Base-by-base conservation (phyloP, 2,888 invertebrate genomes). In the Aproaerema taeniolella region DNA sequence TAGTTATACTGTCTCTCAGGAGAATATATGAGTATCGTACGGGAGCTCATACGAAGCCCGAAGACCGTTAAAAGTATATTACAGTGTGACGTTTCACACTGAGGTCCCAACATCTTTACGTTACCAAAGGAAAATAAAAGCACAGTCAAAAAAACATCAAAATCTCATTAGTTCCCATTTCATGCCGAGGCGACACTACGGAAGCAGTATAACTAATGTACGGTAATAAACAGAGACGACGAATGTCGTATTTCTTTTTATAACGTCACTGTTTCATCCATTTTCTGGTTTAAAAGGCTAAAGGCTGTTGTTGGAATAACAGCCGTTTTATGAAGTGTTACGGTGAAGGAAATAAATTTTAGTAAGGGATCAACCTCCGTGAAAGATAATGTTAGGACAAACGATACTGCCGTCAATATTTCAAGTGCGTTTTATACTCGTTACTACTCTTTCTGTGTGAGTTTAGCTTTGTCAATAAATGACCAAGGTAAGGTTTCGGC, bases 131-230 rank as follows among this genome's bases (percentile, higher is more conserved):
- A 81, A 83, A 83, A 83, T 83, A 86, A 86, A 79, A 79, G 73
- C 73, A 77, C 81, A 83, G 86, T 86, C 85, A 86, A 86, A 86
- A 85, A 85, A 86, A 85, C 86, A 86, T 86, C 86, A 86, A 85
- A 86, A 85, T 79, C 85, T 86, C 86, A 86, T 86, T 86, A 86
- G 86, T 86, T 85, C 78, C 75, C 82, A 79, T 85, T 86, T 78
- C 83, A 81, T 79, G 76, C 77, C 80, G 77, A 72, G 76, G 76
- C 80, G 86, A 82, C 85, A 82, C 81, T 82, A 81, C 81, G 86
- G 85, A 85, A 78, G 76, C 83, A 70, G 80, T 86, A 86, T 86
- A 86, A 85, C 85, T 85, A 86, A 86, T 86, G 86, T 82, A 79
- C 78, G 62, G 83, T 70, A 85, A 83, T 86, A 86, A 85, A 85